Base-by-base conservation (phyloP, 2,888 invertebrate genomes). In the Oxyteleia sp. region DNA sequence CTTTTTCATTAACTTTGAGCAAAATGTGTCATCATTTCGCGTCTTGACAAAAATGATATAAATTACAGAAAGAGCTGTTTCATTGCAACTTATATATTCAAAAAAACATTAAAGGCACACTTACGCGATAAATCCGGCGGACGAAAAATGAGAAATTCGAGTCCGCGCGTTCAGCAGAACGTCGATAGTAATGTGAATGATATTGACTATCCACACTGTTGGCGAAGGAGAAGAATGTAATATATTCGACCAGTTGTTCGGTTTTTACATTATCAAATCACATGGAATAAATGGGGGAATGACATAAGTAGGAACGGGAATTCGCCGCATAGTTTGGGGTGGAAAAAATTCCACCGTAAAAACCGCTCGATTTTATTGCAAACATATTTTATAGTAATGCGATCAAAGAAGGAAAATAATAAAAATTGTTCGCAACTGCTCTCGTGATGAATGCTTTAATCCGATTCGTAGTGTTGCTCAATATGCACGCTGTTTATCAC, bases 161-260 rank as follows among this genome's bases (percentile, higher is more conserved):
- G 49, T 59, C 20, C 35, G 47, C 41, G 53, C 59, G 63, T 53
- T 64, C 53, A 63, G 51, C 35, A 72, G 51, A 51, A 59, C 59
- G 72, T 68, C 53, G 80, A 68, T 66, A 80, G 80, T 74, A 80
- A 74, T 74, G 72, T 61, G 74, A 74, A 74, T 57, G 66, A 80
- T 49, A 80, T 80, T 80, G 72, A 66, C 72, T 72, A 72, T 72
- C 72, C 66, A 45, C 59, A 41, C 53, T 4, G 69, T 29, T 68
- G 49, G 66, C 41, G 51, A 13, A 11, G 29, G 29, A 47, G 53
- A 64, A 79, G 71, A 79, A 71, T 63, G 78, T 63, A 63, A 79
- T 79, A 59, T 76, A 71, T 64, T 64, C 55, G 43, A 29, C 53
- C 78, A 69, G 69, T 69, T 68, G 79, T 71, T 64, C 71, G 49